These are phyloP conservation scores for Epirrhoe tristata DNA, from an alignment of 2,888 invertebrate species.

Conservation along the genomic window DNA sequence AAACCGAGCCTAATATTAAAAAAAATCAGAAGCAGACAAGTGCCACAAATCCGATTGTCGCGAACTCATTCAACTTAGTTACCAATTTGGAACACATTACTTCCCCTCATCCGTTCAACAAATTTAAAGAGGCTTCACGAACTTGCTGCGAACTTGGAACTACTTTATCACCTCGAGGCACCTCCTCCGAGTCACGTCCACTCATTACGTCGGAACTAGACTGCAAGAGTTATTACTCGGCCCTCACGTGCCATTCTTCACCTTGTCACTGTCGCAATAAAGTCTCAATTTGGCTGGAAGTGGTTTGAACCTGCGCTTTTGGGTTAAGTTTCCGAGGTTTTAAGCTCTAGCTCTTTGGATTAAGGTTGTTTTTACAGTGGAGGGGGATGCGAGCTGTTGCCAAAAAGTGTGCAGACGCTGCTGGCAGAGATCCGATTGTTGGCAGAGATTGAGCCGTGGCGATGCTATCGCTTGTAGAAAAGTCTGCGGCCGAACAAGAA, in stretches of 20 bases:
- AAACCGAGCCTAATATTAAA: not conserved
- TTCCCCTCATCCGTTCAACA: slow-evolving; percentile 15
- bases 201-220: slow-evolving; percentile 43
- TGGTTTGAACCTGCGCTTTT: slow-evolving; percentile 8
- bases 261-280: not conserved
- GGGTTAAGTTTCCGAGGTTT: not conserved
- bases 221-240: slow-evolving; percentile 37
- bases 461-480: not conserved
- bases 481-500: no score
- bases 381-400: slow-evolving; percentile 21
- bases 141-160: slow-evolving; percentile 22
- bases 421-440: slow-evolving; percentile 39
- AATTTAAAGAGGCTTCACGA: slow-evolving; percentile 31
- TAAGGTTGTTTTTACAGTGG: slow-evolving; percentile 16
- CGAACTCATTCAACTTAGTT: slow-evolving; percentile 30
- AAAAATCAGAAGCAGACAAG: slow-evolving; percentile 1
- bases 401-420: slow-evolving; percentile 40
- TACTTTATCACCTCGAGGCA: slow-evolving; percentile 40
- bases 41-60: slow-evolving; percentile 20
- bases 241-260: not conserved
- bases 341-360: slow-evolving; percentile 2
- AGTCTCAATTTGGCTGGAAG: slow-evolving; percentile 2
- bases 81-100: slow-evolving; percentile 31
- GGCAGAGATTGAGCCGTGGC: slow-evolving; percentile 19
- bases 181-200: slow-evolving; percentile 40